Conservation (phyloP, 2,113 vertebrate genomes). For the Centropus unirufus region DNA sequence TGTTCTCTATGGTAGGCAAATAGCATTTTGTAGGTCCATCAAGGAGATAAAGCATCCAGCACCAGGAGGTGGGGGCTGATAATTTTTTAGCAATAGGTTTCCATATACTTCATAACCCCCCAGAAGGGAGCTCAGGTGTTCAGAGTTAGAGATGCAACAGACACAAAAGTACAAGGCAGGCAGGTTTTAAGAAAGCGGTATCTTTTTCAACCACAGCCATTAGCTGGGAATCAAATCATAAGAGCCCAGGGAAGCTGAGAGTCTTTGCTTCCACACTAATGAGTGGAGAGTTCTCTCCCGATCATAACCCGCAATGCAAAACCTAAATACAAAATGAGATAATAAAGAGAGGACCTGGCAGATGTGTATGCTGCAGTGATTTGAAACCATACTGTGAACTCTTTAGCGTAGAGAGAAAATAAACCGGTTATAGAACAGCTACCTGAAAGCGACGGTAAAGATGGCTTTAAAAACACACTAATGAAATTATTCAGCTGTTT, state of each 20-base stretch:
- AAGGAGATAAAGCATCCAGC: background rate
- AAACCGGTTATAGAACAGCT: background rate
- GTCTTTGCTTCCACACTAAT: background rate
- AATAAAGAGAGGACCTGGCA: background rate
- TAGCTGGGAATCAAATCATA: background rate
- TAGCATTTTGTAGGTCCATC: too few species aligned
- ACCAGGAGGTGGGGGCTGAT: fast-evolving
- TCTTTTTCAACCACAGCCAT: background rate
- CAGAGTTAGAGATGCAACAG: background rate
- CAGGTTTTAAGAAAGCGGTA: background rate
- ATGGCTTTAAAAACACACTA: background rate
- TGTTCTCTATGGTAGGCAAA: background rate
- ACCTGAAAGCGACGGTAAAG: background rate
- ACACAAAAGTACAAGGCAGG: background rate
- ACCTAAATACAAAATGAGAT: background rate
- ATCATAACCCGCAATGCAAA: background rate
- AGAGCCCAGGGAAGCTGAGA: background rate
- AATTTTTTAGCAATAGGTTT: background rate
- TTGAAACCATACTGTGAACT: fast-evolving
- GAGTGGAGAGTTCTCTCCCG: background rate
- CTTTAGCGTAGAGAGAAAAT: background rate
- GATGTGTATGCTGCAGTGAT: background rate
- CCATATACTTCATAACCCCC: background rate
- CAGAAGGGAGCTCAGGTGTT: background rate
- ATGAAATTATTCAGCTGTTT: background rate